Conservation (phyloP, 2,113 vertebrate genomes). For the Solea solea region DNA sequence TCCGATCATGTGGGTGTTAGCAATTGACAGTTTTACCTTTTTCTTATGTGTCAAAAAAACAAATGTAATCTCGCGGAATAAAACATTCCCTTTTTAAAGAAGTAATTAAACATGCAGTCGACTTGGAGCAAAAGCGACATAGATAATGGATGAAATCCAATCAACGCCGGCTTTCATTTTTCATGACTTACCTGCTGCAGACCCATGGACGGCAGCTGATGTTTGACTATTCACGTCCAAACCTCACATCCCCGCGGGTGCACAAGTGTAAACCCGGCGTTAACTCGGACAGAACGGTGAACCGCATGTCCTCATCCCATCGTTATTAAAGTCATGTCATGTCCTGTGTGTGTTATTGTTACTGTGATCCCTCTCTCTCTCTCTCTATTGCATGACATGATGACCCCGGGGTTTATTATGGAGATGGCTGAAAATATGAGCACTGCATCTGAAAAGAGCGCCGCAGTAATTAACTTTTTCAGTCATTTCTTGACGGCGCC, state of each 20-base stretch:
- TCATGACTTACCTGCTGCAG: background rate
- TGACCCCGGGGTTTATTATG: conserved; percentile 65
- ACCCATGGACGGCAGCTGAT: background rate
- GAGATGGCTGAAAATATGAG: conserved; percentile 36
- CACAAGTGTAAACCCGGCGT: background rate
- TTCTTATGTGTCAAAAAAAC: too few species aligned
- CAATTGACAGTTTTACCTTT: too few species aligned
- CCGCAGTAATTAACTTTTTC: conserved; percentile 39
- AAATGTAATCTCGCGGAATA: too few species aligned
- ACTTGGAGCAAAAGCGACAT: too few species aligned
- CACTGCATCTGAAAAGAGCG: conserved; percentile 43
- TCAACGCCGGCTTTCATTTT: background rate
- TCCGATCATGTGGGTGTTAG: too few species aligned
- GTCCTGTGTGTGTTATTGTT: conserved; percentile 32
- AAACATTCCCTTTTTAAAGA: too few species aligned
- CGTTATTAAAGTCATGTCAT: conserved; percentile 36
- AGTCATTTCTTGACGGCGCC: conserved; percentile 24
- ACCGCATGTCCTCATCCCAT: conserved; percentile 2
- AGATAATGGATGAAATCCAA: background rate
- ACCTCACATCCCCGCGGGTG: background rate
- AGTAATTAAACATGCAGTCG: too few species aligned
- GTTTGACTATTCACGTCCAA: background rate
- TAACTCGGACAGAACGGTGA: background rate
- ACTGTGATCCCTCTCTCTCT: conserved; percentile 23
- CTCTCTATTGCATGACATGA: conserved; percentile 22